Evolutionary conservation across 2,888 invertebrate species (phyloP).

Genomic region (Cephus sareptanus): DNA sequence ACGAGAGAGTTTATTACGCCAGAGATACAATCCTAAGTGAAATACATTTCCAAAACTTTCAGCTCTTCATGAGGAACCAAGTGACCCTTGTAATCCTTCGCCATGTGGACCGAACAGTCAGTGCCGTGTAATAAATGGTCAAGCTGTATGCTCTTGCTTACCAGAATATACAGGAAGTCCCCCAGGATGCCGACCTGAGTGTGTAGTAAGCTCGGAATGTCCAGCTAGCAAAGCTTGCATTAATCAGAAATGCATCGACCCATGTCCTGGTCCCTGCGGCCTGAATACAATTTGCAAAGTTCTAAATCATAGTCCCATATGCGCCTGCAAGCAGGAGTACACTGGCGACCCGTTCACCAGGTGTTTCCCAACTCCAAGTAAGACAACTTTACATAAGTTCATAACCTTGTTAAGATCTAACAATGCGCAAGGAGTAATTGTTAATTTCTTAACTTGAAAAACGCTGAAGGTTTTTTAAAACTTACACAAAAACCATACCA

Average conservation of each 20-base stretch:
- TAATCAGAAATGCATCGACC: constrained; percentile 80
- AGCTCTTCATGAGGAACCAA: neutral
- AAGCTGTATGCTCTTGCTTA: constrained; percentile 84
- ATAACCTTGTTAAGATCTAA: neutral
- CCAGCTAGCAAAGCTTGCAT: constrained; percentile 82
- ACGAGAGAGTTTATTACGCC: neutral
- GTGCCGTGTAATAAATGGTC: constrained; percentile 80
- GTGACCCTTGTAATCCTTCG: constrained; percentile 78
- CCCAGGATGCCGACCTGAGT: constrained; percentile 87
- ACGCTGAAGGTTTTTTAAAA: neutral
- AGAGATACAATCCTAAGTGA: constrained; percentile 28
- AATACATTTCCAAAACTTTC: constrained; percentile 1
- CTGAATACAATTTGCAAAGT: constrained; percentile 78
- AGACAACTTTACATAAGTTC: neutral
- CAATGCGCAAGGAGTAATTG: neutral
- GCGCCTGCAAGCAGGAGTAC: constrained; percentile 73
- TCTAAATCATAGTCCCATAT: constrained; percentile 83
- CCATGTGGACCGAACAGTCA: constrained; percentile 88
- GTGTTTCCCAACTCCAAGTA: constrained; percentile 66
- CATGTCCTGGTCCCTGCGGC: constrained; percentile 86
- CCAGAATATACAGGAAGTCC: constrained; percentile 83
- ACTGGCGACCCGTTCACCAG: constrained; percentile 78
- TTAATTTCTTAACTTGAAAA: neutral
- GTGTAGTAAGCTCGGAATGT: constrained; percentile 83
- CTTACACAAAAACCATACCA: neutral